phyloP scores from a whole-genome alignment of 2,113 vertebrate genomes.

The Syrmaticus mikado region DNA sequence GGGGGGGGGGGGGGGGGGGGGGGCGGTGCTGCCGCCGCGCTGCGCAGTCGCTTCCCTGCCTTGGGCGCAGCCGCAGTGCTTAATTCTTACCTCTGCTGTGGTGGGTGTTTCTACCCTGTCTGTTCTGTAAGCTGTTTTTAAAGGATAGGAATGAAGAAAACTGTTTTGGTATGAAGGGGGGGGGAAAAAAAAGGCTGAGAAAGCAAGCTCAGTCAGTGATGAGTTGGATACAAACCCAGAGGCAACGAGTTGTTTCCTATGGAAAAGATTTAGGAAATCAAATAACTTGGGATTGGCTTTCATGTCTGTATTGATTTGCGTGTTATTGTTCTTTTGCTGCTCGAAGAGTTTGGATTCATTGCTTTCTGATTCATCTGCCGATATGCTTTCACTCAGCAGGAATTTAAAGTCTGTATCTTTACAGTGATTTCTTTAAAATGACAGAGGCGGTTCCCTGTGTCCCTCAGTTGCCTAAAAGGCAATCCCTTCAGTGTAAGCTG shows the following conservation, averaged over 20 bases:
- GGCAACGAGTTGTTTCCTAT: not conserved
- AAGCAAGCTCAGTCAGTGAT: not conserved
- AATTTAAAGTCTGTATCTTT: not conserved
- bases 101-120: fast-evolving
- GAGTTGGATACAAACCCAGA: not conserved
- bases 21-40: no score
- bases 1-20: no score
- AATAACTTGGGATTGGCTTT: not conserved
- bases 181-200: not conserved
- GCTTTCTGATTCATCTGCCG: not conserved
- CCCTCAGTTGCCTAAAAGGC: no score
- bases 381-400: not conserved
- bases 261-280: not conserved
- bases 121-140: fast-evolving
- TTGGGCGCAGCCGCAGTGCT: no score
- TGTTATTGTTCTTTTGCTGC: not conserved
- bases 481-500: not conserved
- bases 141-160: fast-evolving
- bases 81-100: no score
- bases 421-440: not conserved
- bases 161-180: fast-evolving
- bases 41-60: no score
- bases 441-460: not conserved
- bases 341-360: not conserved
- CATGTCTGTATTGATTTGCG: fast-evolving